A percentile compares a stretch with the other conserved stretches of the same genome.
Conservation (phyloP, 2,113 vertebrate genomes). For the Podiceps cristatus region DNA sequence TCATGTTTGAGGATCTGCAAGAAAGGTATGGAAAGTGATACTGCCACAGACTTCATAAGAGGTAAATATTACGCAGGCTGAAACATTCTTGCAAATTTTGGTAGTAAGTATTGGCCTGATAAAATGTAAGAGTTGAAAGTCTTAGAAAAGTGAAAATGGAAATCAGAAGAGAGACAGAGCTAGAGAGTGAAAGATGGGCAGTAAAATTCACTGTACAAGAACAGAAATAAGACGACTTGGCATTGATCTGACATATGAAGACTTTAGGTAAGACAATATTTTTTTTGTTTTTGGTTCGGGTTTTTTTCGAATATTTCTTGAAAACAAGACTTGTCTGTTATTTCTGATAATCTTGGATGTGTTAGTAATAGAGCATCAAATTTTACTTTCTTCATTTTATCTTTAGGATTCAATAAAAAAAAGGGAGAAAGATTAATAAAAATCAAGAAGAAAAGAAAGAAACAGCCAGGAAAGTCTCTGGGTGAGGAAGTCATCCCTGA, state of each 20-base stretch:
- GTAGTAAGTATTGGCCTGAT: not conserved
- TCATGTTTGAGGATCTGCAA: constrained; percentile 81
- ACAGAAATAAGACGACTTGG: not conserved
- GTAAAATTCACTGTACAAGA: not conserved
- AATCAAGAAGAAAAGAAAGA: constrained; percentile 72
- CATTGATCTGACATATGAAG: not conserved
- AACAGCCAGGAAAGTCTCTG: not conserved
- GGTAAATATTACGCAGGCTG: not conserved
- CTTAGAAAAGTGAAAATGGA: not conserved
- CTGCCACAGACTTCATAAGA: not conserved
- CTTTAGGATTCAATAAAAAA: constrained; percentile 63
- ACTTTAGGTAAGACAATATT: not conserved
- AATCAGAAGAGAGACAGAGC: not conserved
- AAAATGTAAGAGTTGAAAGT: not conserved
- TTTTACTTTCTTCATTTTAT: not conserved
- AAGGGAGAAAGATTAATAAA: constrained; percentile 50
- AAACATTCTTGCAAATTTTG: not conserved
- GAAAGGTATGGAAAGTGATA: constrained; percentile 65
- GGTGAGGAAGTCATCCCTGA: not conserved
- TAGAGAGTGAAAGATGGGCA: not conserved
- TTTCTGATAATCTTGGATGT: not conserved
- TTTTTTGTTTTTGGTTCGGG: not conserved
- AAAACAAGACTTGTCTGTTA: not conserved
- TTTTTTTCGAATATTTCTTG: not conserved
- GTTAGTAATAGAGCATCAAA: not conserved